phyloP scores from a whole-genome alignment of 1,140 invertebrate genomes.

The Eupeodes corollae region DNA sequence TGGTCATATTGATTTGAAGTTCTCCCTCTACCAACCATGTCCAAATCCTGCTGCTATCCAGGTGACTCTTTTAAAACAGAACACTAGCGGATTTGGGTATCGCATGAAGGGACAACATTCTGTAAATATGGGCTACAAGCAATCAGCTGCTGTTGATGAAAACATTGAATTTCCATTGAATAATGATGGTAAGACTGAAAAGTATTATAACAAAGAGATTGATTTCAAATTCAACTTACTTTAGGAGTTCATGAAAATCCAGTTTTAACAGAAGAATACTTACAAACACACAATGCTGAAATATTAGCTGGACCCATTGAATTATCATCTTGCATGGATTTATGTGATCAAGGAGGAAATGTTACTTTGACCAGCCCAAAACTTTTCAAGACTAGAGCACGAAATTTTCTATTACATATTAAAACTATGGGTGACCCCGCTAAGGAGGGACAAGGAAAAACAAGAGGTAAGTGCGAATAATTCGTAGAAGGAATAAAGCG shows the following conservation, averaged over 20 bases:
- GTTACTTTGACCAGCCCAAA: constrained; percentile 78
- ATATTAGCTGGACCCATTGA: constrained; percentile 79
- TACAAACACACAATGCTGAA: constrained; percentile 76
- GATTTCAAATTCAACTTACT: neutral
- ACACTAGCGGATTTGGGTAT: constrained; percentile 57
- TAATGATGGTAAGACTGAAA: neutral
- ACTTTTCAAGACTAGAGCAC: constrained; percentile 62
- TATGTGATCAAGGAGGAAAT: constrained; percentile 70
- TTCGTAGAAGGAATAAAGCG: too few relatives aligned
- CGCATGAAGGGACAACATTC: constrained; percentile 35
- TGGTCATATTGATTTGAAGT: constrained; percentile 80
- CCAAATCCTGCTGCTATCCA: constrained; percentile 52
- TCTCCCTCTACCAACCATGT: constrained; percentile 64
- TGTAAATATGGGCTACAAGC: constrained; percentile 16
- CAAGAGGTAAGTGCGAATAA: constrained; percentile 38
- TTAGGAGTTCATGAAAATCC: constrained; percentile 52
- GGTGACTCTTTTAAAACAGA: constrained; percentile 75
- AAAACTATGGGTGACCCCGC: constrained; percentile 61
- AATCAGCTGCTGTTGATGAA: constrained; percentile 41
- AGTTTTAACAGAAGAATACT: constrained; percentile 65
- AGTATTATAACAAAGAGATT: neutral
- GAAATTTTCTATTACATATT: constrained; percentile 74
- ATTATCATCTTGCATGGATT: constrained; percentile 65
- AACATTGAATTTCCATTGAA: constrained; percentile 47
- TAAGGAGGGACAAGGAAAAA: constrained; percentile 43